Base-by-base conservation (phyloP, 1,140 invertebrate genomes). In the Macrosteles quadrilineatus region DNA sequence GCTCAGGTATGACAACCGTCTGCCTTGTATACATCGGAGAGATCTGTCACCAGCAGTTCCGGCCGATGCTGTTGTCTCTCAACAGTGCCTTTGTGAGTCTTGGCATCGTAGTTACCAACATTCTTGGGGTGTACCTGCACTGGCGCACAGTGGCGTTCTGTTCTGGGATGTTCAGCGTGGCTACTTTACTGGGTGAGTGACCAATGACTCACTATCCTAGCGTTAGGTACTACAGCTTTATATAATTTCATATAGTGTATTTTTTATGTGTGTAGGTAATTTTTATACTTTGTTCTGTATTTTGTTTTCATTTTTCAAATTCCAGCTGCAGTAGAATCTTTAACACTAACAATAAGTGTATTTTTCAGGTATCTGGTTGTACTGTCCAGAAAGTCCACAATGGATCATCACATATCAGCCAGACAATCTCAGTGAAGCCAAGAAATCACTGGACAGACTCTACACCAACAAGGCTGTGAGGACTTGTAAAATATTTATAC, bases 351-450 rank as follows among this genome's bases (percentile, higher is more conserved):
- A n/a, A n/a, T n/a, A n/a, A n/a, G n/a, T n/a, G n/a, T n/a, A n/a
- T n/a, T n/a, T 36, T 6, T 6, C 32, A 36, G 32, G 32, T 14
- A 36, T 36, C 32, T 36, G 32, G 32, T 36, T 4, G 32, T 64
- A 81, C 17, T 70, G 85, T 21, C 86, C 86, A 11, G 86, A 88
- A 76, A 85, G 84, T 63, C 86, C 86, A 0, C 79, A 85, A 69
- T 88, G 86, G 86, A 76, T 84, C 3, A 68, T 85, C 74, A 73
- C 66, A 40, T 78, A 79, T 62, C 55, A 47, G 40, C n/a, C 62
- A 27, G 57, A 72, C 25, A 17, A 4, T 12, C 23, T 3, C 6
- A 36, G 45, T 19, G 2, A 69, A 2, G 81, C 80, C 0, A 78
- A 82, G 32, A 75, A 73, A 62, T 79, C 81, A 25, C 75, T 86